Evolutionary conservation across 2,888 invertebrate species (phyloP), one percentile per base, ranked within the genome.

Genomic region (Meganola albula): DNA sequence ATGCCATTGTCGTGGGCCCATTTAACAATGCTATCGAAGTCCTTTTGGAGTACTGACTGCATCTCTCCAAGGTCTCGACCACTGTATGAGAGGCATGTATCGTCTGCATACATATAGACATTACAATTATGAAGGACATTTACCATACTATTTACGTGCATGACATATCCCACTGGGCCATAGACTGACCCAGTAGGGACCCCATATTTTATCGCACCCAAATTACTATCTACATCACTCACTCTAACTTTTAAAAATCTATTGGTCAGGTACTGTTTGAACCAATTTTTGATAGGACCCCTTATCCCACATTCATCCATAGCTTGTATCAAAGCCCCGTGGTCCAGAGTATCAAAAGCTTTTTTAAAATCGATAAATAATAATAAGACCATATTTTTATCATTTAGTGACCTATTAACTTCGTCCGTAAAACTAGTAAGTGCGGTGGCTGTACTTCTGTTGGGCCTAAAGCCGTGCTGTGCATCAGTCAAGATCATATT

Each of bases 1-100:
- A 28, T 34, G 7, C 28, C 24, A 24, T 34, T 34, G 2, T 34
- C 28, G 10, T 34, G 27, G 1, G 34, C 27, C 34, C 28, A 34
- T 13, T 28, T 12, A 1, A 12, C 9, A 4, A 34, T 24, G 5
- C 8, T 27, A 1, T 31, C 31, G n/a, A 31, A 18, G 13, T 31
- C 31, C 1, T 12, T 7, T 20, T 31, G 31, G 8, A 31, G 20
- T 0, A 1, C 3, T 2, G 2, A 3, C 13, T 31, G 20, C 6
- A 14, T 14, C 4, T 7, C 6, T 6, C 2, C 2, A 4, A 14
- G 6, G n/a, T 30, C 18, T 2, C 11, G 24, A 6, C 3, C 7
- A 3, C 10, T 11, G 10, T 14, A 24, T 4, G 24, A 1, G 1
- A 30, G 8, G 12, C 30, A 30, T 3, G 14, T 30, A 5, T 30